These are phyloP conservation scores for human (Homo sapiens) DNA, from an alignment of 2,113 vertebrate genomes.

Conservation along the genomic window GRCh38 chr14:38001501-38002000, in stretches of 20 bases:
- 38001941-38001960: neutral
- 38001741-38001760: neutral
- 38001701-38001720: neutral
- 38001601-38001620: constrained; percentile 12
- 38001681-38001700: neutral
- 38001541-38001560: neutral
- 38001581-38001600: neutral
- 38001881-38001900: neutral
- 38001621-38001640: neutral
- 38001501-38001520: neutral
- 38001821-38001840: neutral
- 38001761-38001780: neutral
- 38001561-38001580: neutral
- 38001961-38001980: neutral
- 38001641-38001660: neutral
- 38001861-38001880: neutral
- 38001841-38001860: neutral
- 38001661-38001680: neutral
- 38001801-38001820: neutral
- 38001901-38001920: constrained; percentile 50
- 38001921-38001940: constrained; percentile 43
- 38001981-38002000: neutral
- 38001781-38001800: neutral
- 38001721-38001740: neutral
- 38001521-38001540: neutral